Percentiles rank a stretch among this genome's conserved stretches.
phyloP scores from a whole-genome alignment of 2,797 vertebrate species.

The Falco naumanni region DNA sequence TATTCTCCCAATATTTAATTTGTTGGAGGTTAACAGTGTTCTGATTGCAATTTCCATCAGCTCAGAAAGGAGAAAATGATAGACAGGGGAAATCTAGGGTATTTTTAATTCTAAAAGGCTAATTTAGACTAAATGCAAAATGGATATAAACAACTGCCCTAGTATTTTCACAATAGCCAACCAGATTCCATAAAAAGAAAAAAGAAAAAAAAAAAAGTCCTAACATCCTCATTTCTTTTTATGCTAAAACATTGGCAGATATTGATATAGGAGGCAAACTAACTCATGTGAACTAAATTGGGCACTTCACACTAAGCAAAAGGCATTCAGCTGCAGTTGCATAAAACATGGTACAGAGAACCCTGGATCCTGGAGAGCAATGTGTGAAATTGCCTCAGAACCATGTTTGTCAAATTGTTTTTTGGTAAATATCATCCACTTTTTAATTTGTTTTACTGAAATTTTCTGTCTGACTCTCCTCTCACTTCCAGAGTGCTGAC shows the following conservation, averaged over 20 bases:
- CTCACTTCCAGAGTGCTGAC: not conserved
- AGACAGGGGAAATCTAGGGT: not conserved
- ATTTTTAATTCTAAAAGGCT: conserved; percentile 38
- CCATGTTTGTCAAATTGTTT: not conserved
- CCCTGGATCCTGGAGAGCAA: not conserved
- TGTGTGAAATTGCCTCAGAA: not conserved
- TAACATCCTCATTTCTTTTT: conserved; percentile 33
- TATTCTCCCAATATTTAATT: not conserved
- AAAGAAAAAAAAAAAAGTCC: not conserved
- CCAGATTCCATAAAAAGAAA: not conserved
- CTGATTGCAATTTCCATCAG: conserved; percentile 17
- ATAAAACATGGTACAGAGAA: not conserved
- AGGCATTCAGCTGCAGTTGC: conserved; percentile 15
- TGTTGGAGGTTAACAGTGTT: conserved; percentile 14
- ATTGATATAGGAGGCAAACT: not conserved
- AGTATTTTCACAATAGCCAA: conserved; percentile 16
- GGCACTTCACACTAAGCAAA: conserved; percentile 14
- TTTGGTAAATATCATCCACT: not conserved
- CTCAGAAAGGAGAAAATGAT: not conserved
- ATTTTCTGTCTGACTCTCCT: not conserved
- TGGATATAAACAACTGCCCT: not conserved
- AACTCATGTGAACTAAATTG: conserved; percentile 9
- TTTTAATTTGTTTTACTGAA: not conserved
- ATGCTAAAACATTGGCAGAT: conserved; percentile 18
- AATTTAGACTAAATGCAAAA: conserved; percentile 47